Base-by-base conservation (phyloP, 2,113 vertebrate species). In the Petrocephalus zakoni region DNA sequence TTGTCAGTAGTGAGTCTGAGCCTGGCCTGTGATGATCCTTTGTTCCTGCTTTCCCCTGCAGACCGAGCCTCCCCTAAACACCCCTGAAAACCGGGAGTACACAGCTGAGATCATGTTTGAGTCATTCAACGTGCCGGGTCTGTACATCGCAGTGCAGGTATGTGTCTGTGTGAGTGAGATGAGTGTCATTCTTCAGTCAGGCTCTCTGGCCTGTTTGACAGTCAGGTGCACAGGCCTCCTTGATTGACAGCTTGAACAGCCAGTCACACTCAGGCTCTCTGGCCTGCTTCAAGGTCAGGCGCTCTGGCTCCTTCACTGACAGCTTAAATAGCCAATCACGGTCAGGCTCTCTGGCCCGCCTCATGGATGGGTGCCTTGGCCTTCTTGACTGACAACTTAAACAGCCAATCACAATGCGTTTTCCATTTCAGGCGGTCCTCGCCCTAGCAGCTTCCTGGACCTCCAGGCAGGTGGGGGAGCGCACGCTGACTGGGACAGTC, bases 41-140 rank as follows among this genome's bases (percentile, higher is more conserved):
- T 15, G 52, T 52, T 1, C 1, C 85, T 86, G 17, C 13, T 29
- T 0, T 87, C 49, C 91, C 53, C 22, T 90, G 19, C 93, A 99
- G 98, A 99, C 98, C 86, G 98, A 99, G 92, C 98, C 98, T 92
- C 98, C 98, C 85, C 94, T 99, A 91, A 99, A 99, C 96, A 99
- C 98, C 88, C 98, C 98, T 75, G 98, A 99, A 94, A 99, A 99
- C 92, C 95, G 98, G 91, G 98, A 99, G 95, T 99, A 99, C 95
- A 99, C 98, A 81, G 98, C 98, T 58, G 98, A 99, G 96, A 99
- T 99, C 94, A 99, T 99, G 98, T 99, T 99, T 0, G 98, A 99
- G 94, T 99, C 98, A 87, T 99, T 99, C 95, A 99, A 99, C 5
- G 97, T 99, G 81, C 98, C 98, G 8, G 98, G 98, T 58, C 96